Evolutionary conservation across 2,797 vertebrate species (phyloP), one percentile per base, ranked within the genome.

Genomic region (Serranus cabrilla): DNA sequence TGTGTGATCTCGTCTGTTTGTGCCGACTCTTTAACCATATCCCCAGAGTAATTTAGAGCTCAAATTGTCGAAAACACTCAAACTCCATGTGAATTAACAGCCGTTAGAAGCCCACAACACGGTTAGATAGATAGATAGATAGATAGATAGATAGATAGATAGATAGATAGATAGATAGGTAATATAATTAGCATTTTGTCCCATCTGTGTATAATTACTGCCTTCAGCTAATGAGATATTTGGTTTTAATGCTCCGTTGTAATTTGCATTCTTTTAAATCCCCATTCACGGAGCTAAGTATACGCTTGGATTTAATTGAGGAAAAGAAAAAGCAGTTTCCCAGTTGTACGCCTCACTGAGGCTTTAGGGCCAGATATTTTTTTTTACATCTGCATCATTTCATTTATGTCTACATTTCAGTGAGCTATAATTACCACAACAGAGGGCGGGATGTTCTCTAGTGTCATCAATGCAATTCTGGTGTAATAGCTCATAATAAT

Each of bases 381-480:
- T 27, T 34, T 34, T 34, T 64, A 80, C 83, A 80, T 92, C 84
- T 84, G 74, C 77, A 83, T 82, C 81, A 71, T 83, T 91, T 90
- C 77, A 88, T 87, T 89, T 84, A 83, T 77, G 86, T 86, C 86
- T 83, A 71, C 78, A 87, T 92, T 87, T 93, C 72, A 86, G 65
- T 84, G 86, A 90, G 78, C 87, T 84, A 68, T 86, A 87, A 87
- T 92, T 88, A 89, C 70, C 52, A 84, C 81, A 91, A 74, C 69
- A 80, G 79, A 87, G 81, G 67, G 75, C 74, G 69, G 69, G 62
- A 52, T 79, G 82, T 81, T 89, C 92, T 90, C 86, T 62, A 76
- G 73, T 82, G 87, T 90, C 82, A 80, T 79, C 68, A 67, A 56
- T 69, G 80, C 81, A 91, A 87, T 86, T 78, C 69, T 82, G 66